phyloP scores from a whole-genome alignment of 2,797 vertebrate genomes.

The Melanotaenia trifasciata region DNA sequence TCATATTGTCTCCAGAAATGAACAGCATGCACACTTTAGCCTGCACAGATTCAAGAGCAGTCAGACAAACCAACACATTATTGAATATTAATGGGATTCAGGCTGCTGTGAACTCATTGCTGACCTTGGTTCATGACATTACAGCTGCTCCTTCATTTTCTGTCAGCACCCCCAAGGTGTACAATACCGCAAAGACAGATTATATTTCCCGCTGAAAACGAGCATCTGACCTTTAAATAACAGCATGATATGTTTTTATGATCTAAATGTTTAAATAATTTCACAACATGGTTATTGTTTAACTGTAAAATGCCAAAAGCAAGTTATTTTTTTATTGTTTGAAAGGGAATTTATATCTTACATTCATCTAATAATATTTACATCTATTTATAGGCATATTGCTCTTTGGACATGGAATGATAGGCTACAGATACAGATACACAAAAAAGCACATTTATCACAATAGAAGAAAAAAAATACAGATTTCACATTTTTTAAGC shows the following conservation, averaged over 20 bases:
- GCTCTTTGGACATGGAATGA: constrained; percentile 12
- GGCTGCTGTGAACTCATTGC: constrained; percentile 33
- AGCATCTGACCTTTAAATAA: constrained; percentile 1
- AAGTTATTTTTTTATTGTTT: background rate
- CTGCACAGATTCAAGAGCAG: constrained; percentile 8
- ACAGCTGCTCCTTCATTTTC: constrained; percentile 25
- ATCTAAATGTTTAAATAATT: background rate
- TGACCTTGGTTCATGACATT: constrained; percentile 35
- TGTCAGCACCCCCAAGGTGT: constrained; percentile 28
- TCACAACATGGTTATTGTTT: background rate
- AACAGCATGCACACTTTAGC: background rate
- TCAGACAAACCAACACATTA: constrained; percentile 8
- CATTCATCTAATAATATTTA: constrained; percentile 24
- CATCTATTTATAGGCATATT: constrained; percentile 7
- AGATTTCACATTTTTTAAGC: background rate
- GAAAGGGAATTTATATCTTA: constrained; percentile 2
- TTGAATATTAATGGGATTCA: constrained; percentile 45
- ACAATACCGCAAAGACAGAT: background rate
- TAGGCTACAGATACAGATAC: background rate
- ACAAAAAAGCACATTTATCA: constrained; percentile 10
- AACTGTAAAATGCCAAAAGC: background rate
- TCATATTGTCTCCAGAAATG: constrained; percentile 15
- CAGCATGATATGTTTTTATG: background rate
- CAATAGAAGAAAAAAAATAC: background rate
- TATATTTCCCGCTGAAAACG: background rate